Base-by-base conservation (phyloP, 2,113 vertebrate genomes). In the Phalacrocorax aristotelis region DNA sequence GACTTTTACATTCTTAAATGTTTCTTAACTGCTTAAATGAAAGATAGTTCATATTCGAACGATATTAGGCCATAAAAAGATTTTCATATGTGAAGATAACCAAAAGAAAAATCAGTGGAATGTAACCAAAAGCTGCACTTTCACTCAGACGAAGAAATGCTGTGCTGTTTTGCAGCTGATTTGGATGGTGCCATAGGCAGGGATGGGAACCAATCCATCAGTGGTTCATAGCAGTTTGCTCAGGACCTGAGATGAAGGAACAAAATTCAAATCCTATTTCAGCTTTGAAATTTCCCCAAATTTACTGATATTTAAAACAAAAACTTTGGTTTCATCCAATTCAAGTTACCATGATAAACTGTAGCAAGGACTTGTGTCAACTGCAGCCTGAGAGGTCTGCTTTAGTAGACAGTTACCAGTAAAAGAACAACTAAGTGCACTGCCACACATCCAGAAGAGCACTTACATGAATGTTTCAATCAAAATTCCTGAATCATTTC, bases 251-350 rank as follows among this genome's bases (percentile, higher is more conserved):
- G 27, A 25, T 22, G 15, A 81, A 76, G 32, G 3, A 62, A 2
- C 3, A 49, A 54, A 75, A 8, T 89, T 84, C 30, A 78, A 83
- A 83, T 55, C 5, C 8, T 46, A 19, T 68, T 74, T 77, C 7
- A 49, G 19, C 58, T 80, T 74, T 66, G 30, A 93, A 66, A 66
- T 74, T 6, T 60, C 18, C 11, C 7, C 11, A 62, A 6, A 62
- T 20, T 51, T 74, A 42, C 27, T 30, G 16, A 38, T 42, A 78
- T 51, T 62, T 77, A 30, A 65, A 83, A 49, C 9, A 10, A 36
- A 83, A 87, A 3, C 6, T 72, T 55, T 0, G 0, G 3, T n/a
- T 79, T 60, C 6, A 1, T 42, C 10, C 18, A 71, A 9, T 6
- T 64, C 54, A 51, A 70, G n/a, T 49, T 74, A 13, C 29, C 16